These are phyloP conservation scores for Acridotheres tristis DNA, from an alignment of 2,797 vertebrate species.

Conservation along the genomic window DNA sequence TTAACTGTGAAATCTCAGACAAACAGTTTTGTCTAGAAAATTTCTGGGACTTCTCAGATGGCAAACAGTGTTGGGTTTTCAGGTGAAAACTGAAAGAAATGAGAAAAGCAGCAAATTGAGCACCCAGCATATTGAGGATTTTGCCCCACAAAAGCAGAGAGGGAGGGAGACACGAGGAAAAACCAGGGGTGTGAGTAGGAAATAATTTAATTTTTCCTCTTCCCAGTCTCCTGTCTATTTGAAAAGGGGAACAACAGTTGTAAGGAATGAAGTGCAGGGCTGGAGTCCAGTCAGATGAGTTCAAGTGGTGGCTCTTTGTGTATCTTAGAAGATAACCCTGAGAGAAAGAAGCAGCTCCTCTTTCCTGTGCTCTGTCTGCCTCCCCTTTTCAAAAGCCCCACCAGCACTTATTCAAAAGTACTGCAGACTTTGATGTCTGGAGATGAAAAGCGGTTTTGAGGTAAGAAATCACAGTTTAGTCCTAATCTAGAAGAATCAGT, in stretches of 20 bases:
- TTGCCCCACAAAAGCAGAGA: not conserved
- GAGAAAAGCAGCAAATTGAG: not conserved
- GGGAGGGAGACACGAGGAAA: not conserved
- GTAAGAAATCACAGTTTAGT: slow-evolving; percentile 55
- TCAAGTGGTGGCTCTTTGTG: slow-evolving; percentile 31
- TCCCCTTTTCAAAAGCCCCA: slow-evolving; percentile 8
- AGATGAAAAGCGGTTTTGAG: slow-evolving; percentile 62
- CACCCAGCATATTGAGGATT: fast-evolving
- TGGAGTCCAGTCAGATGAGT: not conserved
- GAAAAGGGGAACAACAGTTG: not conserved
- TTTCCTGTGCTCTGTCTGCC: not conserved
- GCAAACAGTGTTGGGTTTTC: not conserved
- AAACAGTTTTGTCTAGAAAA: slow-evolving; percentile 48
- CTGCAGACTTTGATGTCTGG: slow-evolving; percentile 53
- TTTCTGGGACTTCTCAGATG: slow-evolving; percentile 3
- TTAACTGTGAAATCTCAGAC: slow-evolving; percentile 28
- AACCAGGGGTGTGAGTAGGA: not conserved
- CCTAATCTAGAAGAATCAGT: slow-evolving; percentile 50
- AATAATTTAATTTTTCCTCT: not conserved
- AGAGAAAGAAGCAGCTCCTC: slow-evolving; percentile 21
- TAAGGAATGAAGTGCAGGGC: not conserved
- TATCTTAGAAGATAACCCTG: slow-evolving; percentile 27
- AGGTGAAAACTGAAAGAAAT: not conserved
- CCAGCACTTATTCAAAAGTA: slow-evolving; percentile 8
- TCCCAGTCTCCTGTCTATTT: not conserved